Evolutionary conservation across 2,113 vertebrate species (phyloP), one percentile per base, ranked within the genome.

Genomic region (Eonycteris spelaea): DNA sequence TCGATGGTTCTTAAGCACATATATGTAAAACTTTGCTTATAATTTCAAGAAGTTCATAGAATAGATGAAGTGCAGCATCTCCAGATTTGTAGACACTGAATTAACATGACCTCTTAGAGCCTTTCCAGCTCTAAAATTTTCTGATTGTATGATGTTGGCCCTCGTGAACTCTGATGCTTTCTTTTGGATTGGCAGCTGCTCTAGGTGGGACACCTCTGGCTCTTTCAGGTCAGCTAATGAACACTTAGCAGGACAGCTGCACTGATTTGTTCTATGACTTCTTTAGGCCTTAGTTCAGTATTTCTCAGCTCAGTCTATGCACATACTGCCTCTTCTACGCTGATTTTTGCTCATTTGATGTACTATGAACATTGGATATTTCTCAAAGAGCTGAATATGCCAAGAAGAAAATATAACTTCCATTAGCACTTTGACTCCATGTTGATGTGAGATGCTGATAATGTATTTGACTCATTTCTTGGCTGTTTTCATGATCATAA

Each of bases 381-480:
- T 79, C 33, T 79, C 48, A 75, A 94, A 95, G 15, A n/a, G 33
- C 35, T 85, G 70, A 87, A 33, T 85, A 73, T 87, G 40, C 57
- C 87, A 87, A 70, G 43, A 77, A 83, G 33, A 43, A 84, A 92
- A 84, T 90, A 61, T 79, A 94, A 68, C 75, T 95, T 95, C 18
- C 19, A 26, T 95, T 95, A 90, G 53, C 38, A 2, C 33, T 92
- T 91, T 89, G 77, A 93, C 5, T 92, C 40, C 48, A 11, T 90
- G 57, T 97, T 96, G 79, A 86, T 0, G 7, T 91, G 95, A 92
- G 55, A 85, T 85, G 43, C 75, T 80, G 85, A 40, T 87, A 93
- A 73, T 80, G 15, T 33, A 90, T 84, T 94, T 90, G 88, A 88
- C 65, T 96, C 33, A 88, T 80, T 96, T 90, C 45, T 94, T 93